A percentile compares a stretch with the other conserved stretches of the same genome.
Conservation (phyloP, 2,113 vertebrate genomes). For the Ovibos moschatus region DNA sequence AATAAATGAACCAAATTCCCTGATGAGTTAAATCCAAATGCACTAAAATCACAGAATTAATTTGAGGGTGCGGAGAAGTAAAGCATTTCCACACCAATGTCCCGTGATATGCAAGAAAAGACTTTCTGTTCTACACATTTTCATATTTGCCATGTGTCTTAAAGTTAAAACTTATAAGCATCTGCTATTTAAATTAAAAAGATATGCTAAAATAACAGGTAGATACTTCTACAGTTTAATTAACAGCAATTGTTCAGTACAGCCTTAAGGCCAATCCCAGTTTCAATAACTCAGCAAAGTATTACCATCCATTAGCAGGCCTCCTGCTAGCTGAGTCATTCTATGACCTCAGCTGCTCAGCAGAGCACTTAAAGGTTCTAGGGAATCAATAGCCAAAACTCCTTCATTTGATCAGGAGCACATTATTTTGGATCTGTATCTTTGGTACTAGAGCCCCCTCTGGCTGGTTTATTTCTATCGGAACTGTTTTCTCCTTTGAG, state of each 20-base stretch:
- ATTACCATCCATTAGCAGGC: background rate
- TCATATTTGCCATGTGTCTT: background rate
- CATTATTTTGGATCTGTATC: background rate
- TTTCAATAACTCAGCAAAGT: background rate
- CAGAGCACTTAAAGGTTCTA: background rate
- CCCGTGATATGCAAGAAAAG: background rate
- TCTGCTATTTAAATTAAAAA: background rate
- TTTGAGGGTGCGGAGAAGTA: background rate
- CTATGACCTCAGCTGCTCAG: background rate
- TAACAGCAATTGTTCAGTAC: slow-evolving; percentile 28
- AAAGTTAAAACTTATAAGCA: slow-evolving; percentile 2
- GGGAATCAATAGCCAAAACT: background rate
- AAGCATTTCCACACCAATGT: background rate
- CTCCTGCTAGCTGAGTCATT: background rate
- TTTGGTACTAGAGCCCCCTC: background rate
- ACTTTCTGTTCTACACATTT: background rate
- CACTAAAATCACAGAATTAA: background rate
- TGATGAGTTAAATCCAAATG: background rate
- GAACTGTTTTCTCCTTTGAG: slow-evolving; percentile 8
- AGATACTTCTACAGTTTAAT: slow-evolving; percentile 25
- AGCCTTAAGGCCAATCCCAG: background rate
- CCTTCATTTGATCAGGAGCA: background rate
- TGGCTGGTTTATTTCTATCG: background rate
- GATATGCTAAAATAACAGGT: background rate
- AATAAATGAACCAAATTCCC: background rate